These are phyloP conservation scores for Nyctibius bracteatus DNA, from an alignment of 2,113 vertebrate species.

Conservation along the genomic window DNA sequence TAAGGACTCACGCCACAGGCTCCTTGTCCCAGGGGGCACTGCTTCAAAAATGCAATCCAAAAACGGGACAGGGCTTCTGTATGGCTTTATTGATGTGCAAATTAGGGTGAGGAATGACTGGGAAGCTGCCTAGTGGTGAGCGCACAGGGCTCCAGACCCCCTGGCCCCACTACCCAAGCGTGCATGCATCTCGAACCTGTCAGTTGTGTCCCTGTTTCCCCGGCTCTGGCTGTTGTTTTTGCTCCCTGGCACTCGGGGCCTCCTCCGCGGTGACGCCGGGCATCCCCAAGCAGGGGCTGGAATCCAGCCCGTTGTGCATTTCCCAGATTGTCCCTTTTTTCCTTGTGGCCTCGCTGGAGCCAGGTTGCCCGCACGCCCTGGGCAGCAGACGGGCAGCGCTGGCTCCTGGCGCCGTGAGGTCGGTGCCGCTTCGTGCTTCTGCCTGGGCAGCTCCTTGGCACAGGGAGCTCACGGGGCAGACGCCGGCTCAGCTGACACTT, in stretches of 20 bases:
- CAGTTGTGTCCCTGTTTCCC: background rate
- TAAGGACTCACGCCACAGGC: background rate
- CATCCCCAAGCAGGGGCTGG: background rate
- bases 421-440: background rate
- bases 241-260: background rate
- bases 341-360: background rate
- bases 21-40: background rate
- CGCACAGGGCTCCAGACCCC: background rate
- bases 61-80: background rate
- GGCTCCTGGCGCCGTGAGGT: background rate
- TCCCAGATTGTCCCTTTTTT: background rate
- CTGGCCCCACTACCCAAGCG: background rate
- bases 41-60: background rate
- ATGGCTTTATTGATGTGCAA: background rate
- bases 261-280: rapidly evolving
- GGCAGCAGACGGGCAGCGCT: rapidly evolving
- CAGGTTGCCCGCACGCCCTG: too few relatives aligned
- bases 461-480: background rate
- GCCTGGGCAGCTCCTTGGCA: background rate
- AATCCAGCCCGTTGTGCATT: rapidly evolving
- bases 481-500: rapidly evolving
- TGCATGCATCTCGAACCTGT: background rate
- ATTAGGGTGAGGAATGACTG: background rate
- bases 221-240: background rate
- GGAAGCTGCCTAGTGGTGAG: background rate